phyloP scores from a whole-genome alignment of 2,113 vertebrate species.

The Brachyhypopomus gauderio region DNA sequence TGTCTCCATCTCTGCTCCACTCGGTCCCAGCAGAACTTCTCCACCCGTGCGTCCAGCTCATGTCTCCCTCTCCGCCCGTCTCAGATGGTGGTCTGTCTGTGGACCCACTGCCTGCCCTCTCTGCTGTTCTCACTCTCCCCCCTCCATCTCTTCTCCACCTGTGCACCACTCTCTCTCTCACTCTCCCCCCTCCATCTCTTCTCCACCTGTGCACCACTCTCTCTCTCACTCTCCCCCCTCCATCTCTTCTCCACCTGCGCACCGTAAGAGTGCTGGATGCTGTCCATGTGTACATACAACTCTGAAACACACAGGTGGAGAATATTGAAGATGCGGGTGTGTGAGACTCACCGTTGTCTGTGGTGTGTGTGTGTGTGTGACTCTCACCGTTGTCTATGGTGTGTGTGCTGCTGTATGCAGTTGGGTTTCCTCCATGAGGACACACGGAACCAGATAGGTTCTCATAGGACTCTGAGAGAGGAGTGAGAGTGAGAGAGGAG shows the following conservation, averaged over 20 bases:
- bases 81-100: not conserved
- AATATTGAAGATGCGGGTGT: too few species aligned
- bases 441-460: slow-evolving; percentile 3
- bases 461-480: slow-evolving; percentile 48
- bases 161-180: not conserved
- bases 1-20: too few species aligned
- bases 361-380: too few species aligned
- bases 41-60: too few species aligned
- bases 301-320: slow-evolving; percentile 30
- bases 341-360: too few species aligned
- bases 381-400: slow-evolving; percentile 41
- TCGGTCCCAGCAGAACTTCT: too few species aligned
- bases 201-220: too few species aligned
- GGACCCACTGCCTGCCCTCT: not conserved
- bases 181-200: too few species aligned
- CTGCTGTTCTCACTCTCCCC: not conserved
- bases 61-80: too few species aligned
- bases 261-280: not conserved
- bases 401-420: slow-evolving; percentile 11
- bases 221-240: not conserved
- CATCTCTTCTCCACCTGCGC: not conserved
- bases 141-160: not conserved
- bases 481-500: not conserved
- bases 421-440: not conserved
- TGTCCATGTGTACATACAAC: slow-evolving; percentile 43